These are phyloP conservation scores for Zaprionus kolodkinae DNA, from an alignment of 1,140 invertebrate species.

Conservation along the genomic window DNA sequence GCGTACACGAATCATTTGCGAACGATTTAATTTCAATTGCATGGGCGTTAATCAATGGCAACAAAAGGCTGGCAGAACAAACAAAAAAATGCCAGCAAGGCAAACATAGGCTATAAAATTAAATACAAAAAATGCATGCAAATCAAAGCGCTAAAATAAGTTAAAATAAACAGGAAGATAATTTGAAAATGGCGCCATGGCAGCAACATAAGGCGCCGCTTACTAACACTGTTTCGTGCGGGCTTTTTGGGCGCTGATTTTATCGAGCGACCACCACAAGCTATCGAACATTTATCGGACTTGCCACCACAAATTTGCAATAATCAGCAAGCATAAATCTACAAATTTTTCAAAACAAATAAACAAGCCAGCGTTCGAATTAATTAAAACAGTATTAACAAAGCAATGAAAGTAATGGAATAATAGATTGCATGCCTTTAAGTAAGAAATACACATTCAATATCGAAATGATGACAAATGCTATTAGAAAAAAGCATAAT, in stretches of 20 bases:
- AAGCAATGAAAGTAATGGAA: not conserved
- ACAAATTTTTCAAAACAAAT: conserved; percentile 24
- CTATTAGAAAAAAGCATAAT: not conserved
- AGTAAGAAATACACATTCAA: not conserved
- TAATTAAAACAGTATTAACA: not conserved
- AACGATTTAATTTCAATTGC: conserved; percentile 80
- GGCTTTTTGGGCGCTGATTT: not conserved
- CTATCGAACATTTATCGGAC: conserved; percentile 23
- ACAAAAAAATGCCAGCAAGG: conserved; percentile 10
- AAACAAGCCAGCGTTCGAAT: not conserved
- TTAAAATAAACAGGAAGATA: not conserved
- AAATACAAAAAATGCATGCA: not conserved
- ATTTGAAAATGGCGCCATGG: conserved; percentile 8
- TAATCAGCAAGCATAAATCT: conserved; percentile 13
- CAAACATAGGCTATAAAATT: conserved; percentile 8
- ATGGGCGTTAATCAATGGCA: conserved; percentile 74
- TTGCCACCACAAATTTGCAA: conserved; percentile 28
- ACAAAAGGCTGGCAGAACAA: conserved; percentile 39
- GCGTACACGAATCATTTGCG: conserved; percentile 72
- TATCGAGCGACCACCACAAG: not conserved
- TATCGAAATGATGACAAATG: conserved; percentile 8
- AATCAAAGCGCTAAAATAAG: not conserved
- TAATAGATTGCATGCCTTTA: not conserved
- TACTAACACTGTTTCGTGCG: conserved; percentile 6
- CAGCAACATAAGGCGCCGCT: not conserved